Evolutionary conservation across 2,797 vertebrate genomes (phyloP), one percentile per base, ranked within the genome.

Genomic region (Hapalemur alaotrensis): DNA sequence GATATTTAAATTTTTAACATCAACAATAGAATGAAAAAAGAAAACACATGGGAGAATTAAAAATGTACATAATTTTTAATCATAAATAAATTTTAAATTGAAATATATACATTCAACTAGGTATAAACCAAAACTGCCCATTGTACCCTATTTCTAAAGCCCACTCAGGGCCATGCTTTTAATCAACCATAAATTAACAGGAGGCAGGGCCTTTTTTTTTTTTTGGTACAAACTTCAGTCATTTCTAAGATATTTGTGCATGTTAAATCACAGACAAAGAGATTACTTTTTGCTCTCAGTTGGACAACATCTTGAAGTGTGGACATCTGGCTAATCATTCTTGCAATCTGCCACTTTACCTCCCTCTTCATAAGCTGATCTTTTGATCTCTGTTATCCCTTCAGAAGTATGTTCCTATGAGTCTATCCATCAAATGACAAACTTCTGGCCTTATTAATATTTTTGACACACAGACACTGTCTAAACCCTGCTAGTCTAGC

Each of bases 381-480:
- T 97, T 97, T 96, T 95, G 95, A 97, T 97, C 96, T 98, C 65
- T 87, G 41, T 43, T 97, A 95, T 95, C 20, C 76, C 85, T 96
- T 96, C 72, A 87, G 94, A 96, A 91, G 15, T 43, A 83, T 89
- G 79, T 91, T 75, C 41, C 97, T 94, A 89, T 96, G 95, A 96
- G 82, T 95, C 79, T 87, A 87, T 97, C 93, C 86, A 97, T 97
- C 96, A 98, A 95, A 73, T 91, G 95, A 93, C 89, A 93, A 84
- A 81, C 82, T 97, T 30, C 54, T 96, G 86, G 73, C 35, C n/a
- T 96, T 88, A 61, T 35, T 95, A 94, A 97, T 95, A 96, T 94
- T 83, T 96, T 89, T 96, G 96, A 97, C 95, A 95, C 78, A 73
- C 82, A 93, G 78, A 9, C 48, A 87, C 95, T 97, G 38, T 32